Base-by-base conservation (phyloP, 2,113 vertebrate genomes). In the Scolopax mira region DNA sequence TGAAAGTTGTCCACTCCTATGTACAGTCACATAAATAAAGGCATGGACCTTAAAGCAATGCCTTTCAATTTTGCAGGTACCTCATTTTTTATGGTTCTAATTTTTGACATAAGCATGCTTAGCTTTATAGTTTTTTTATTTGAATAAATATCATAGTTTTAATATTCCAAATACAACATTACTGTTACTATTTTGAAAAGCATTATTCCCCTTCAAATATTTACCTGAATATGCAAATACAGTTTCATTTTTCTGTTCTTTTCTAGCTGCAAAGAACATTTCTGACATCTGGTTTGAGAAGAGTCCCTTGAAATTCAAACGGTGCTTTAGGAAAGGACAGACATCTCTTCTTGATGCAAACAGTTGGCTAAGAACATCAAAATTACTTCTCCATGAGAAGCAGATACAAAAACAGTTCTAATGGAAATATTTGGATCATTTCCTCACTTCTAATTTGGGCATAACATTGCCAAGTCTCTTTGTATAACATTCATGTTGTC, bases 251-350 rank as follows among this genome's bases (percentile, higher is more conserved):
- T 90, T 83, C 62, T 54, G 22, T 80, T 78, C 41, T 78, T 55
- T 83, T 90, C 72, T 61, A 77, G 37, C 72, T 88, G 64, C 55
- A 73, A 19, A 85, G 60, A 92, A 88, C 18, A 90, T 74, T 93
- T 93, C 69, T 88, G 85, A 94, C 69, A 92, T 48, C 84, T 86
- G 48, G 33, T 55, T 93, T 78, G 51, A 30, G 55, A 90, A 30
- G 23, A 90, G 35, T 78, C 28, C 48, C 92, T 91, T 95, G 90
- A 94, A 96, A 96, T 95, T 91, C 88, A 77, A 88, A 88, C 4
- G 0, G 27, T 55, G 54, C 27, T 93, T 90, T 80, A 91, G 52
- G 57, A 85, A 83, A 21, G 48, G 57, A 90, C 65, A 84, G 61
- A 15, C 60, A 70, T 25, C 33, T 77, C 54, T 79, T 89, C 58